Percentiles rank a stretch among this genome's conserved stretches.
Evolutionary conservation across 2,113 vertebrate species (phyloP).

Genomic region (Cinclus mexicanus): DNA sequence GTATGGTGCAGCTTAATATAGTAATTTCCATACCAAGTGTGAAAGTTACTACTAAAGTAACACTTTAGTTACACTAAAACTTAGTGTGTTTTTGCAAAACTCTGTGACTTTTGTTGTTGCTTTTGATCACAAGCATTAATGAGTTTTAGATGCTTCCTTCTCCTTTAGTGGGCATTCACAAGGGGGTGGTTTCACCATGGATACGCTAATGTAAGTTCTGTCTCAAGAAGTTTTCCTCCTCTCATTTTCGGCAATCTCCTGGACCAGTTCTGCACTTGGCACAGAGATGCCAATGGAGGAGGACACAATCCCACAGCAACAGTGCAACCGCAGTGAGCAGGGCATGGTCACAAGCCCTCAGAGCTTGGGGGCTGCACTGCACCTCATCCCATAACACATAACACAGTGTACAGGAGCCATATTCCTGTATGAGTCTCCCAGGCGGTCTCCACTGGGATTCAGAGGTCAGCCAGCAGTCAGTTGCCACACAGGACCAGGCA

Average conservation of each 20-base stretch:
- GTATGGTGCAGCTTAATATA: background rate
- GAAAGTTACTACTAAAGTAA: background rate
- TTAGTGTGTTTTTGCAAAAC: background rate
- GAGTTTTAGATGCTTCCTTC: background rate
- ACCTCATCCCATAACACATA: background rate
- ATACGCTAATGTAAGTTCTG: background rate
- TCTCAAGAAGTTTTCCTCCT: background rate
- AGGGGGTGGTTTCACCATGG: background rate
- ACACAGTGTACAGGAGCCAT: background rate
- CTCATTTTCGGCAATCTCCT: background rate
- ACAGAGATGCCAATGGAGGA: too few species aligned
- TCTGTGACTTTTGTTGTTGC: background rate
- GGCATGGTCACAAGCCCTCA: background rate
- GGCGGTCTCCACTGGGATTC: background rate
- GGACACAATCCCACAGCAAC: too few species aligned
- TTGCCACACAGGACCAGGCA: background rate
- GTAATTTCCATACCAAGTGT: background rate
- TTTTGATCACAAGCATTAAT: fast-evolving
- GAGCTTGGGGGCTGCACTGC: background rate
- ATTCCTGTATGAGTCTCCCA: fast-evolving
- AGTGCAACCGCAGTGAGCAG: fast-evolving
- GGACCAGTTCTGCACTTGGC: too few species aligned
- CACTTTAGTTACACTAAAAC: too few species aligned
- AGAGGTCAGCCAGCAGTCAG: too few species aligned
- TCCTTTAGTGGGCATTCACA: background rate